These are phyloP conservation scores for Steinernema carpocapsae DNA, from an alignment of 2,888 invertebrate species.

Conservation along the genomic window DNA sequence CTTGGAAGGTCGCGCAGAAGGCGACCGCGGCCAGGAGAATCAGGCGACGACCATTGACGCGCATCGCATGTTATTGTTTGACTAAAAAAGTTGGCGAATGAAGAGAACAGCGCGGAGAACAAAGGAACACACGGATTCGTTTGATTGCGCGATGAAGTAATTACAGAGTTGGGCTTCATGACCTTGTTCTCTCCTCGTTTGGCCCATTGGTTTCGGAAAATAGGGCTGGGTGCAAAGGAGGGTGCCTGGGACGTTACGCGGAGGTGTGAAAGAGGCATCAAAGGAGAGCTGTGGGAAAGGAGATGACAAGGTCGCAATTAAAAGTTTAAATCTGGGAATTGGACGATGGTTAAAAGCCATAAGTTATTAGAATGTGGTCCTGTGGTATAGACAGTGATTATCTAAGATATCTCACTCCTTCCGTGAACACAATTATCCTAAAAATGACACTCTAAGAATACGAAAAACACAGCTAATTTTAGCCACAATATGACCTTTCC, in stretches of 20 bases:
- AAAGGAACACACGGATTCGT: slow-evolving; percentile 27
- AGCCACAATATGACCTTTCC: too few species aligned
- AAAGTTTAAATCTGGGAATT: neutral
- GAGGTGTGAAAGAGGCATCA: neutral
- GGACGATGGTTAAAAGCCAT: too few species aligned
- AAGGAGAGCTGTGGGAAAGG: neutral
- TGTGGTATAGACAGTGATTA: too few species aligned
- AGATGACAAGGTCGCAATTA: neutral
- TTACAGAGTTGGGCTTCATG: slow-evolving; percentile 3
- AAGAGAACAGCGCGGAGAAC: neutral
- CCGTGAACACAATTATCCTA: too few species aligned
- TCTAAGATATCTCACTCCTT: too few species aligned
- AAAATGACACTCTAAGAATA: too few species aligned
- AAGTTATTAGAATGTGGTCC: too few species aligned
- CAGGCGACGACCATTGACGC: too few species aligned
- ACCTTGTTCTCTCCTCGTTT: neutral
- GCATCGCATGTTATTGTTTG: neutral
- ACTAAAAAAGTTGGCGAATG: neutral
- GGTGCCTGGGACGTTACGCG: neutral
- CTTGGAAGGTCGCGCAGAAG: too few species aligned
- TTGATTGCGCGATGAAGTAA: slow-evolving; percentile 12
- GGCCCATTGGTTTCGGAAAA: slow-evolving; percentile 2
- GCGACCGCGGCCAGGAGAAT: too few species aligned
- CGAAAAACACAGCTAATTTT: too few species aligned
- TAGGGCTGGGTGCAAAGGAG: neutral